These are phyloP conservation scores for Microplitis mediator DNA, from an alignment of 1,140 invertebrate genomes.

Conservation along the genomic window DNA sequence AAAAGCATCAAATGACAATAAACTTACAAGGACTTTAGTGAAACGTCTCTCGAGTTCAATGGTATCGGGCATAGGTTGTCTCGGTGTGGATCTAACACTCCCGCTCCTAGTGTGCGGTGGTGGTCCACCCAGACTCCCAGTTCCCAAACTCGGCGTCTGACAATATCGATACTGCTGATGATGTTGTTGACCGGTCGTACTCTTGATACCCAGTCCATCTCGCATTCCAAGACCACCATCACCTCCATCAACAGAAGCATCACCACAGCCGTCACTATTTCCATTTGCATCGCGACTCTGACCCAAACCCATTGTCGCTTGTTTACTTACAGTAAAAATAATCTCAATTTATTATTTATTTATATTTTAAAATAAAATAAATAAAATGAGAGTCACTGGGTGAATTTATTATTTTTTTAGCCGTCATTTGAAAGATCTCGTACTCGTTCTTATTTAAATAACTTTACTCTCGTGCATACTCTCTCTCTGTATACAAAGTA, in stretches of 20 bases:
- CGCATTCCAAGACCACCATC: constrained; percentile 45
- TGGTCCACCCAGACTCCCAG: constrained; percentile 49
- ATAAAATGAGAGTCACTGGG: no score
- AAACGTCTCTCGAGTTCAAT: constrained; percentile 88
- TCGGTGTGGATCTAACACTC: constrained; percentile 74
- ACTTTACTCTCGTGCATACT: no score
- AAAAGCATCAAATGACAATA: constrained; percentile 6
- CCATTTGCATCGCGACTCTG: constrained; percentile 48
- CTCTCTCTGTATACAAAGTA: no score
- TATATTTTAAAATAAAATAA: no score
- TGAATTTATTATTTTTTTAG: no score
- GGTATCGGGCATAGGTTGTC: constrained; percentile 87
- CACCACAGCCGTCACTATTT: no score
- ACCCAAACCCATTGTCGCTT: constrained; percentile 52
- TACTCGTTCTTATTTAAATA: no score
- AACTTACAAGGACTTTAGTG: constrained; percentile 92
- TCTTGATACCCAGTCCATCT: constrained; percentile 28
- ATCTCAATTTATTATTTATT: not conserved
- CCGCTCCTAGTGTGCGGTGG: constrained; percentile 67
- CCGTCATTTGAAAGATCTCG: no score
- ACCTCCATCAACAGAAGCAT: constrained; percentile 38
- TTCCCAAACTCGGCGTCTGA: constrained; percentile 44
- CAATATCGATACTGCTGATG: constrained; percentile 43
- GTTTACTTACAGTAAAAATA: not conserved
- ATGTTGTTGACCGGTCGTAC: constrained; percentile 9